These are phyloP conservation scores for Danio jaintianensis DNA, from an alignment of 2,797 vertebrate genomes.

Conservation along the genomic window DNA sequence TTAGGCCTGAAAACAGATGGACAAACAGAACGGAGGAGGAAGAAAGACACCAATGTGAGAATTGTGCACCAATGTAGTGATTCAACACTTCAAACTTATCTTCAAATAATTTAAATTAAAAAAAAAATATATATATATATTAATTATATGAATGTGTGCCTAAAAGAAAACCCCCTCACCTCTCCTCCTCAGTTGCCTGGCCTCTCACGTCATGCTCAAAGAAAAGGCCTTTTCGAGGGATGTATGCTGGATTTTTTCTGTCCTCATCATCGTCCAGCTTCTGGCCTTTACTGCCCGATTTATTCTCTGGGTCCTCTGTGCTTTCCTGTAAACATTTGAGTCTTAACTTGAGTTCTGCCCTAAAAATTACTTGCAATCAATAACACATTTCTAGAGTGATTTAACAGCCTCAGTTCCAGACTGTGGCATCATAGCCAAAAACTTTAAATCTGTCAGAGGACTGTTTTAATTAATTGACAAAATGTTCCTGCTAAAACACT, in stretches of 20 bases:
- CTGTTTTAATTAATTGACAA: neutral
- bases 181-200: conserved; percentile 92
- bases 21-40: neutral
- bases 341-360: neutral
- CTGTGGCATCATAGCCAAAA: neutral
- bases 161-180: neutral
- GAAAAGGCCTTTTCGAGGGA: conserved; percentile 95
- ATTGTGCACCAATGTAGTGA: neutral
- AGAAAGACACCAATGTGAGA: neutral
- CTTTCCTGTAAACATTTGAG: conserved; percentile 83
- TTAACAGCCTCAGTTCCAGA: neutral
- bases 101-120: neutral
- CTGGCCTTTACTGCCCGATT: conserved; percentile 83
- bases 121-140: too few species aligned
- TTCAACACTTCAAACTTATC: neutral
- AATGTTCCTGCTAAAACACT: neutral
- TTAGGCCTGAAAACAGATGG: conserved; percentile 82
- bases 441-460: neutral
- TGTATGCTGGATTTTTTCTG: conserved; percentile 95
- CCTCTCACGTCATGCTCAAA: conserved; percentile 97
- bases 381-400: neutral
- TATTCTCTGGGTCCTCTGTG: conserved; percentile 91
- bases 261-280: conserved; percentile 96
- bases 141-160: too few species aligned
- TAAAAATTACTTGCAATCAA: neutral